Base-by-base conservation (phyloP, 2,797 vertebrate genomes). In the Tachyglossus aculeatus region DNA sequence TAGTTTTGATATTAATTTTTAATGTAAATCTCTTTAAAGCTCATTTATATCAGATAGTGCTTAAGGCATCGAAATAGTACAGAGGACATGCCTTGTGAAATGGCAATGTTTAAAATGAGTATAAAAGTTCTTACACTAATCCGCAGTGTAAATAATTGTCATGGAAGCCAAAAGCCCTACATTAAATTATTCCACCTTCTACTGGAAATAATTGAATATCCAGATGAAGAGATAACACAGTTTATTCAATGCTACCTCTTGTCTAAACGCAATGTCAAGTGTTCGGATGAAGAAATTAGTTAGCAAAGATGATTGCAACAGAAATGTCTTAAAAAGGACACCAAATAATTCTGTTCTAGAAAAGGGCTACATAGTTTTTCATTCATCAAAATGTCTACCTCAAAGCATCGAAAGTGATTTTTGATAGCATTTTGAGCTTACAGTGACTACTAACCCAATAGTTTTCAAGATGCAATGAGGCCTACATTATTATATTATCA, bases 1-100 rank as follows among this genome's bases (percentile, higher is more conserved):
- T 71, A 74, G 53, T 57, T 67, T 64, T 62, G 41, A 71, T 67
- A 82, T 79, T 63, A 75, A 81, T 71, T 43, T 67, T 37, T 63
- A 33, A 65, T 74, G 64, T n/a, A 57, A 50, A 9, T 43, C 57
- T 31, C 44, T 55, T 75, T 33, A n/a, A 6, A 13, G 24, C 8
- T 36, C 48, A 38, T 36, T 80, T 67, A 75, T 43, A 76, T 32
- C 27, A 50, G 27, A 68, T 74, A 64, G 10, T 78, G 33, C 67
- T 81, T 34, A 38, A 68, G 37, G 57, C 29, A 4, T 5, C 69
- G 69, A 47, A 40, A 59, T 64, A n/a, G 21, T 63, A 31, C 24
- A 1, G 57, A 36, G n/a, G 74, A 79, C 71, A 34, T 65, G 4
- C 27, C 56, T 18, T 9, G 0, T 0, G n/a, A 41, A 57, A 24